phyloP scores from a whole-genome alignment of 2,113 vertebrate genomes.

The Dicerorhinus sumatrensis region DNA sequence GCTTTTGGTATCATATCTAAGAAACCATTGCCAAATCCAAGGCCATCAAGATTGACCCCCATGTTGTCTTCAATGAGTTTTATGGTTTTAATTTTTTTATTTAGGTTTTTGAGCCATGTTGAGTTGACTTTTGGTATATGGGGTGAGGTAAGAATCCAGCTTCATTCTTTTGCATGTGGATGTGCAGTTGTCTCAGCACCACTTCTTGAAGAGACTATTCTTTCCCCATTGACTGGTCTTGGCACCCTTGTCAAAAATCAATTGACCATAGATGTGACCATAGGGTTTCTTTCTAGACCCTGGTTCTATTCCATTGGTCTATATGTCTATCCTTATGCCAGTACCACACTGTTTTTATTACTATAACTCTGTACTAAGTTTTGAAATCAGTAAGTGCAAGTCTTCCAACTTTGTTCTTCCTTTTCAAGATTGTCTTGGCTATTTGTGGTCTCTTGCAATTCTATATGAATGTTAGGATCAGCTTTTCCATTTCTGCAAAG shows the following conservation, averaged over 20 bases:
- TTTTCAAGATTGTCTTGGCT: neutral
- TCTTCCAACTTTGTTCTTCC: neutral
- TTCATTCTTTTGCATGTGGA: neutral
- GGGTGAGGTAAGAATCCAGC: neutral
- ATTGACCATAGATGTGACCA: too few species aligned
- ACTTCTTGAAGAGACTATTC: neutral
- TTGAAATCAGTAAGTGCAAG: neutral
- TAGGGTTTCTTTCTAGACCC: neutral
- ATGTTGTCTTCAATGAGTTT: neutral
- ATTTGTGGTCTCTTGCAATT: neutral
- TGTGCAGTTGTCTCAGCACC: neutral
- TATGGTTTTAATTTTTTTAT: neutral
- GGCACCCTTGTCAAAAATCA: neutral
- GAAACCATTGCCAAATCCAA: neutral
- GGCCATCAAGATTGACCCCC: neutral
- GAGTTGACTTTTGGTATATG: too few species aligned
- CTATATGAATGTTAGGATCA: neutral
- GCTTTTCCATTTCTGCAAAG: neutral
- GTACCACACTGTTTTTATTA: neutral
- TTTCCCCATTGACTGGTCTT: neutral
- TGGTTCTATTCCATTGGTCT: neutral
- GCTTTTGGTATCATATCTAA: neutral
- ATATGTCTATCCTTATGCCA: neutral
- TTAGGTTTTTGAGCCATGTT: neutral
- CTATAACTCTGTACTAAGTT: neutral